Evolutionary conservation across 2,113 vertebrate genomes (phyloP), one percentile per base, ranked within the genome.

Genomic region (Boleophthalmus pectinirostris): DNA sequence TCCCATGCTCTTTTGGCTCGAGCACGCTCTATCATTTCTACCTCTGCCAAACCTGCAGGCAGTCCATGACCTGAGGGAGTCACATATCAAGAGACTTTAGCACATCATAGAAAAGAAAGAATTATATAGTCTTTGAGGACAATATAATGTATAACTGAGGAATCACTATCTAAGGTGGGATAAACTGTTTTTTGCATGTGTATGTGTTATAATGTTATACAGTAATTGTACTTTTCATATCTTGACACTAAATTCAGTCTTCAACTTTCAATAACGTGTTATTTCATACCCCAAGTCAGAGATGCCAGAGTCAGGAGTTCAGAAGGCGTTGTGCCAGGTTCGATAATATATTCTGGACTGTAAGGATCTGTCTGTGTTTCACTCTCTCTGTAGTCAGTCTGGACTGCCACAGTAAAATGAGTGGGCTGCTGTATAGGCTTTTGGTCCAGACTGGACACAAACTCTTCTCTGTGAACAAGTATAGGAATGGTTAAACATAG

Each of bases 21-120:
- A 2, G 94, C 91, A 0, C 95, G 92, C 81, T 96, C 93, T 58
- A 99, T 97, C 92, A 98, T 95, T 82, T 96, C 95, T 82, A 99
- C 94, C 71, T 96, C 95, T 0, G 94, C 95, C 45, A 94, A 90
- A 54, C 97, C 95, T 43, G 95, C 96, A 1, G 98, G 97, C 54
- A 99, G 94, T 2, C 97, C 97, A 2, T 80, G 92, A 70, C 95
- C 98, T 99, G 77, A 38, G 12, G 73, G n/a, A 29, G 78, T 12
- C 64, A 70, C 73, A 21, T 67, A 49, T 5, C 21, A 16, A 58
- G 10, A 58, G 21, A 68, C 12, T 25, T 51, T 12, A 13, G 5
- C 3, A 12, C 57, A 64, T 8, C 13, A 5, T 20, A 13, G 13
- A 1, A 38, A 38, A 12, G 16, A 60, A 29, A 5, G 3, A 25